Evolutionary conservation across 2,888 invertebrate species (phyloP).

Genomic region (Athalia cordata): DNA sequence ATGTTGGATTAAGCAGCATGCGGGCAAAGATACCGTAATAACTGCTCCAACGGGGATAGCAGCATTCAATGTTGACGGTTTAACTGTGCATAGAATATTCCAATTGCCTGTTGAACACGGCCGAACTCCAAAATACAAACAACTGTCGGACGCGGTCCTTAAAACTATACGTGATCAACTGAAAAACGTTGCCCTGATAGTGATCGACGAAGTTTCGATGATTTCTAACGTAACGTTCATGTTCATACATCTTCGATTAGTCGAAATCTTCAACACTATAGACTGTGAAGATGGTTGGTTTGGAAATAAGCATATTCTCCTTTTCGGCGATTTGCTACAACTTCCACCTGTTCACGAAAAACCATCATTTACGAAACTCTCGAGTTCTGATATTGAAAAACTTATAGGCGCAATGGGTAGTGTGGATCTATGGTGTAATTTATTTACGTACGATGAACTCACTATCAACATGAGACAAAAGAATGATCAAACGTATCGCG

Average conservation of each 20-base stretch:
- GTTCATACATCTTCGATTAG: conserved; percentile 56
- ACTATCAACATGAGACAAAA: no score
- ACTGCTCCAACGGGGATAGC: conserved; percentile 62
- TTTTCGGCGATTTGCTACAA: no score
- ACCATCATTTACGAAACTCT: no score
- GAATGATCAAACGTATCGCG: no score
- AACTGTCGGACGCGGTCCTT: conserved; percentile 54
- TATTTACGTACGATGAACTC: no score
- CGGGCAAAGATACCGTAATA: conserved; percentile 59
- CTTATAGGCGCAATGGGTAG: conserved; percentile 54
- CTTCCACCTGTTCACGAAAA: no score
- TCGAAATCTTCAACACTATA: conserved; percentile 10
- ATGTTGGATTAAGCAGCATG: conserved; percentile 53
- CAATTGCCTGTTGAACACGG: conserved; percentile 62
- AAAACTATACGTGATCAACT: conserved; percentile 52
- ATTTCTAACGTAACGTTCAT: conserved; percentile 52
- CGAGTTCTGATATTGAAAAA: conserved; percentile 50
- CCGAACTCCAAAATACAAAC: conserved; percentile 55
- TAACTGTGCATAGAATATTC: conserved; percentile 58
- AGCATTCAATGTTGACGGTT: conserved; percentile 60
- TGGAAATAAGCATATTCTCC: no score
- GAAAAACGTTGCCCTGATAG: conserved; percentile 55
- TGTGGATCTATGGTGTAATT: conserved; percentile 57
- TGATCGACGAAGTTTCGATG: conserved; percentile 56
- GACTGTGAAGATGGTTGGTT: no score